These are phyloP conservation scores for Nyctibius bracteatus DNA, from an alignment of 2,113 vertebrate species.

Conservation along the genomic window DNA sequence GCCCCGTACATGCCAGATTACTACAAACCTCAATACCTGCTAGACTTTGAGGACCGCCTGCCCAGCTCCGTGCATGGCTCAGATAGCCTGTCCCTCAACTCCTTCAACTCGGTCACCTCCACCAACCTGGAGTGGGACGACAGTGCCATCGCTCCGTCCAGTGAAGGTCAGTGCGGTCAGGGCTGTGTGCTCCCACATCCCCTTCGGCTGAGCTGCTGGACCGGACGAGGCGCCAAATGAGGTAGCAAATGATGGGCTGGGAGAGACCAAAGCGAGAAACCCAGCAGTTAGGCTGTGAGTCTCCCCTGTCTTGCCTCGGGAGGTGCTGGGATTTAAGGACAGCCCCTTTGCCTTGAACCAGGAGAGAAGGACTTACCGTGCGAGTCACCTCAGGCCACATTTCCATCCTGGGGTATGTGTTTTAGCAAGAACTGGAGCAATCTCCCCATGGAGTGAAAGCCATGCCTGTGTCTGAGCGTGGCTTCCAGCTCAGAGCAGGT, in stretches of 20 bases:
- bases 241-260: not conserved
- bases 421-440: not conserved
- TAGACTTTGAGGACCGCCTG: conserved; percentile 95
- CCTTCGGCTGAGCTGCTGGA: not conserved
- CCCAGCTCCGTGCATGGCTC: conserved; percentile 84
- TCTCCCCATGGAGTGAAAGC: not conserved
- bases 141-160: conserved; percentile 95
- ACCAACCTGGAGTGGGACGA: conserved; percentile 99
- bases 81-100: conserved; percentile 95
- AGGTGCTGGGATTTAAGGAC: not conserved
- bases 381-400: not conserved
- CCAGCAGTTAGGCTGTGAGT: not conserved
- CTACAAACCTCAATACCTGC: conserved; percentile 94
- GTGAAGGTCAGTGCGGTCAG: conserved; percentile 83
- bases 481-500: not conserved
- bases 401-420: not conserved
- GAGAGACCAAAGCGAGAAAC: not conserved
- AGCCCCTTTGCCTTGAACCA: rapidly evolving
- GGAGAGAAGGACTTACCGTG: not conserved
- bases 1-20: conserved; percentile 98
- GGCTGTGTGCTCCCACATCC: not conserved
- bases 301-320: not conserved
- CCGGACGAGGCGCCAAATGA: rapidly evolving
- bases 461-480: rapidly evolving
- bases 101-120: conserved; percentile 94